These are phyloP conservation scores for Fulica atra DNA, from an alignment of 2,113 vertebrate species.

Conservation along the genomic window DNA sequence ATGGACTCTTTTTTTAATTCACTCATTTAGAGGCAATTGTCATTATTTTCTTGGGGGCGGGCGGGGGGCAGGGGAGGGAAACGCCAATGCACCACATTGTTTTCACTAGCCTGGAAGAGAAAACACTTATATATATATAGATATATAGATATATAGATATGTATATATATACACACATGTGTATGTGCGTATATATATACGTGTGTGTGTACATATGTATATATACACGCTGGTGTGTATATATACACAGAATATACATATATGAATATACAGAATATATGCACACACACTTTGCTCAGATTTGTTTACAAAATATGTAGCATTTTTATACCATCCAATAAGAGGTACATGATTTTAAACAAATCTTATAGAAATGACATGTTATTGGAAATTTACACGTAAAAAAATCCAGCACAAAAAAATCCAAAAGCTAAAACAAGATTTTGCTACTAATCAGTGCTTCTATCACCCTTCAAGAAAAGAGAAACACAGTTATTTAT, in stretches of 20 bases:
- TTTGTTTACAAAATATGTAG: conserved; percentile 76
- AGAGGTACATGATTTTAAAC: conserved; percentile 79
- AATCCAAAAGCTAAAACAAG: conserved; percentile 78
- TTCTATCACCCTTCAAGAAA: conserved; percentile 77
- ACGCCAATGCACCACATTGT: conserved; percentile 71
- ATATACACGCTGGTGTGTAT: conserved; percentile 64
- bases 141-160: conserved; percentile 55
- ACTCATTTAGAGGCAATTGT: conserved; percentile 70
- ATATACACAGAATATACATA: conserved; percentile 73
- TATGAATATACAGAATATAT: conserved; percentile 72
- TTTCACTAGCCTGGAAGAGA: conserved; percentile 70
- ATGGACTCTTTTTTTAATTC: conserved; percentile 73
- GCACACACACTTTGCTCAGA: conserved; percentile 73
- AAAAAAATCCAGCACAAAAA: conserved; percentile 77
- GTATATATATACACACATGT: conserved; percentile 54
- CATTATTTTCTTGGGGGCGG: conserved; percentile 44
- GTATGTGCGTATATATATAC: conserved; percentile 34
- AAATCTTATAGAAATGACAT: conserved; percentile 77
- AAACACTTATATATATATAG: conserved; percentile 69
- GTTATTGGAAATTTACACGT: conserved; percentile 80
- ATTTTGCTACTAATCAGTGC: conserved; percentile 81
- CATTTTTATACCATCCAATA: conserved; percentile 68
- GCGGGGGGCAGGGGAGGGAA: background rate
- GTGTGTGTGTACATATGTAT: conserved; percentile 64
- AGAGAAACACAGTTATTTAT: conserved; percentile 75